Conservation (phyloP, 2,113 vertebrate genomes). For the Cervus canadensis region DNA sequence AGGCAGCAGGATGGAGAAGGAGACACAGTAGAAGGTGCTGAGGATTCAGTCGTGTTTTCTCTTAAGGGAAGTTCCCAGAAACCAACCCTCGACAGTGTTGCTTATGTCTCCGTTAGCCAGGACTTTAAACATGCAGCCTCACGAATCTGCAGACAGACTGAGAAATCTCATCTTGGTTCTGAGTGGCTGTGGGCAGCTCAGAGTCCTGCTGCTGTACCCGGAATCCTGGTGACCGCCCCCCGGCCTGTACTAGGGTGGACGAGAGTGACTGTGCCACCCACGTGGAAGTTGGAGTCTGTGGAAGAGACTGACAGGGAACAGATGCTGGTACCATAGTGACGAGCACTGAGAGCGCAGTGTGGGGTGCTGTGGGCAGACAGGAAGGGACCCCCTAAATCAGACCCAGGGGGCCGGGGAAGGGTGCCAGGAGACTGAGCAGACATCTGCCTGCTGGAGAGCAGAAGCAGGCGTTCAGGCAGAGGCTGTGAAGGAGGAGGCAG, state of each 20-base stretch:
- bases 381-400: neutral
- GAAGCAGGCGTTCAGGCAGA: neutral
- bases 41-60: neutral
- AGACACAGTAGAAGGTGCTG: neutral
- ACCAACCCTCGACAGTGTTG: neutral
- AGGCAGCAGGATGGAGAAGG: neutral
- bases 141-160: neutral
- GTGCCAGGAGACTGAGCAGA: neutral
- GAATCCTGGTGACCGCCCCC: neutral
- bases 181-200: neutral
- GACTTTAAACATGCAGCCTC: neutral
- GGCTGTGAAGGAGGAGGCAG: neutral
- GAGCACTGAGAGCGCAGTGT: accelerated
- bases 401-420: neutral
- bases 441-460: neutral
- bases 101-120: neutral
- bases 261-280: neutral
- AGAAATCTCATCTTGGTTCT: neutral
- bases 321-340: neutral
- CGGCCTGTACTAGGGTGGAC: neutral
- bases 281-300: neutral
- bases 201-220: neutral
- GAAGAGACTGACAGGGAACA: neutral
- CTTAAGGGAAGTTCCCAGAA: neutral
- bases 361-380: neutral